phyloP scores from a whole-genome alignment of 2,113 vertebrate species.

The Aptenodytes forsteri region DNA sequence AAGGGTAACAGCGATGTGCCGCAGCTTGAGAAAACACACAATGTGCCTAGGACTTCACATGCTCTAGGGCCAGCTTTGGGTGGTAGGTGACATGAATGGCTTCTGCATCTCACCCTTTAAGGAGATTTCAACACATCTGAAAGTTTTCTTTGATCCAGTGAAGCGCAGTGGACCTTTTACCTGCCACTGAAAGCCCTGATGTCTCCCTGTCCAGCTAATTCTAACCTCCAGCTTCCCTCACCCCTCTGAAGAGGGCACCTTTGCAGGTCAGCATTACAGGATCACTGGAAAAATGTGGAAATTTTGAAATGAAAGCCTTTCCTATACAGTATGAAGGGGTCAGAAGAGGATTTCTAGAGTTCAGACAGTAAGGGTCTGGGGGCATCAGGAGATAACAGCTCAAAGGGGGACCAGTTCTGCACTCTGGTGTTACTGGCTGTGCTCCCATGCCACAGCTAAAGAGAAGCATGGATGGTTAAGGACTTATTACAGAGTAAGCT shows the following conservation, averaged over 20 bases:
- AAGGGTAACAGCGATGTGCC: background rate
- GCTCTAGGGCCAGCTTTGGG: background rate
- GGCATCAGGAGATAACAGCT: background rate
- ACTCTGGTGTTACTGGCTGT: background rate
- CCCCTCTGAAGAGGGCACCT: background rate
- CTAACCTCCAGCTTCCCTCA: background rate
- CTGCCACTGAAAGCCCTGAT: background rate
- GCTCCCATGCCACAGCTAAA: background rate
- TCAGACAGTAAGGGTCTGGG: background rate
- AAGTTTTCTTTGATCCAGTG: background rate
- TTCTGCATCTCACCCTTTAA: background rate
- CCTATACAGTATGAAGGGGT: background rate
- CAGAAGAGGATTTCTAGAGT: background rate
- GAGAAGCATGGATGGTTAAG: background rate
- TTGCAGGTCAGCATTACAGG: background rate
- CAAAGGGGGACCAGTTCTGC: background rate
- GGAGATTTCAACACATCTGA: background rate
- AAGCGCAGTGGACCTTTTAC: background rate
- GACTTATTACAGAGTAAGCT: fast-evolving
- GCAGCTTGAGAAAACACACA: background rate
- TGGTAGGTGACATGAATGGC: background rate
- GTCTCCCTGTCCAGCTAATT: background rate
- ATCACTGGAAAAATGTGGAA: background rate
- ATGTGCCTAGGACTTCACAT: background rate
- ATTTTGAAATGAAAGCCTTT: background rate